Percentiles rank a stretch among this genome's conserved stretches.
Conservation (phyloP, 2,797 vertebrate species). For the Cephalopachus bancanus region DNA sequence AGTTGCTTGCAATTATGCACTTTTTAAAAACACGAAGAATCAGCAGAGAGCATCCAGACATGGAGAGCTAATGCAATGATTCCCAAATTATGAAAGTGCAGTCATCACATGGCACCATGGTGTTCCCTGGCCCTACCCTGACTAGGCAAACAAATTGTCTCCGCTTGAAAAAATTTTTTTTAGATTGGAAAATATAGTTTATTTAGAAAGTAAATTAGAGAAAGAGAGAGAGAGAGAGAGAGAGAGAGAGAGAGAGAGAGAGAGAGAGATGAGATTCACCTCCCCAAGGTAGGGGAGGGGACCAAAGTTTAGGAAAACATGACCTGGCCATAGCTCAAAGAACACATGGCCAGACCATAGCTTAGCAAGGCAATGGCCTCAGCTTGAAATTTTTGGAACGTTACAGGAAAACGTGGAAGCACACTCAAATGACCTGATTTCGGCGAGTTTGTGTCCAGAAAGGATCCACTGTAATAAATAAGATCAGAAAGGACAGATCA, state of each 20-base stretch:
- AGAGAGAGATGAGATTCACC: too few species aligned
- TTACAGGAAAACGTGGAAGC: not conserved
- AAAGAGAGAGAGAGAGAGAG: too few species aligned
- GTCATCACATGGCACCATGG: not conserved
- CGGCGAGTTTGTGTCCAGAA: not conserved
- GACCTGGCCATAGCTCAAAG: too few species aligned
- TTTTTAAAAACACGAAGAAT: constrained; percentile 3
- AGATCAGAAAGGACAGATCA: not conserved
- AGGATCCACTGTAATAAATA: not conserved
- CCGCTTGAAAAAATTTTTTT: too few species aligned
- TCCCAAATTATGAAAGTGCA: not conserved
- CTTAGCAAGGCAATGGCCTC: too few species aligned
- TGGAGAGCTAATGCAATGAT: not conserved
- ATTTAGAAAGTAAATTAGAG: too few species aligned
- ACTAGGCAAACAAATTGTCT: not conserved
- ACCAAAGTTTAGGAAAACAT: too few species aligned
- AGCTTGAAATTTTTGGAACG: not conserved
- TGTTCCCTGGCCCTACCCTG: not conserved
- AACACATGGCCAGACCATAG: too few species aligned
- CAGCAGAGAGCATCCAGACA: constrained; percentile 19
- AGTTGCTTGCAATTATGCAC: constrained; percentile 13
- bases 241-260: too few species aligned
- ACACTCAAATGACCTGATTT: not conserved
- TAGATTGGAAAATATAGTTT: too few species aligned
- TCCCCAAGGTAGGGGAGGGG: too few species aligned